Evolutionary conservation across 2,888 invertebrate genomes (phyloP), one percentile per base, ranked within the genome.

Genomic region (Dimorphilus gyrociliatus): DNA sequence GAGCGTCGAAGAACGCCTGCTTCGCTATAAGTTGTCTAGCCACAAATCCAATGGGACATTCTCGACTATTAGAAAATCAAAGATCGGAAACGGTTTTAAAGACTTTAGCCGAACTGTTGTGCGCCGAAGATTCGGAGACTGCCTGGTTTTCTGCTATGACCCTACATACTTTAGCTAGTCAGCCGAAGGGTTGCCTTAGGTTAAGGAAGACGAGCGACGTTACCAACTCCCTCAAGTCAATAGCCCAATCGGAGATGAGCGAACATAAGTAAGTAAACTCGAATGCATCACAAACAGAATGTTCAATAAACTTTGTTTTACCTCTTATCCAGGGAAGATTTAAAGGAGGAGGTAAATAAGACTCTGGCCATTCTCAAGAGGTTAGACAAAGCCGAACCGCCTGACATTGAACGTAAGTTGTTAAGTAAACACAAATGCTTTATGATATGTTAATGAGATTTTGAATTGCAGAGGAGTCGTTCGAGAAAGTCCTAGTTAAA

Each of bases 101-200:
- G 16, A 51, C 50, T 4, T 40, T 60, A 27, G 39, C 53, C 2
- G 37, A 45, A 18, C 44, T 60, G 5, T 36, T 56, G 4, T 47
- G 37, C 35, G 48, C 53, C 10, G 48, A 50, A 8, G 60, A 61
- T 34, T 41, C 43, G 27, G 59, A 61, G 38, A 60, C 58, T 4
- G 55, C 53, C 3, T 60, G 59, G 59, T 60, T 61, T 48, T 53
- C 58, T 33, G 58, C 58, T 29, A 58, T 60, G 60, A 58, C 59
- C 8, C 34, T 59, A 27, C 37, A 53, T 29, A 59, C 57, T 2
- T 36, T 59, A 6, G 55, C 59, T 32, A 51, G 54, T 44, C 56
- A 56, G 33, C 55, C 55, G 3, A 50, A 51, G 36, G 59, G 59
- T 6, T 58, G 57, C 38, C 36, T 55, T 4, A 42, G 47, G 24